A percentile compares a stretch with the other conserved stretches of the same genome.
Evolutionary conservation across 2,888 invertebrate genomes (phyloP).

Genomic region (Lymantria dispar): DNA sequence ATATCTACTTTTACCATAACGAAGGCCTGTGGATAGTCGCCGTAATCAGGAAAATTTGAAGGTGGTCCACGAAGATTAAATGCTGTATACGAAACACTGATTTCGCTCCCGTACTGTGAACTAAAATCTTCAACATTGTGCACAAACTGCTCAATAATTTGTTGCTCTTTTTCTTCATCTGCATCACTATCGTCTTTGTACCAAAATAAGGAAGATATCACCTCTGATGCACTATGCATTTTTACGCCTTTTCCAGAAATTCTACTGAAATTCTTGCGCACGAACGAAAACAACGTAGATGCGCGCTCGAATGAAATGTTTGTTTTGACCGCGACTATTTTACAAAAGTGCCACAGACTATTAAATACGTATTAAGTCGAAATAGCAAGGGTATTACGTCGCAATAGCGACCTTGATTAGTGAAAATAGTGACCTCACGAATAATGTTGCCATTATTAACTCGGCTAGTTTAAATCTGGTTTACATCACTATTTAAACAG

Average conservation of each 20-base stretch:
- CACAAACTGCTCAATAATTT: conserved; percentile 89
- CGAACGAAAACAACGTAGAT: conserved; percentile 8
- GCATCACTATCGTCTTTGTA: conserved; percentile 57
- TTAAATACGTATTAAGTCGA: no score
- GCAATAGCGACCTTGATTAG: no score
- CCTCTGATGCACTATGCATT: conserved; percentile 74
- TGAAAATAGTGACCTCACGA: no score
- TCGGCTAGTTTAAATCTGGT: no score
- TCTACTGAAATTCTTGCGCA: background rate
- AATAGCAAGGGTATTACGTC: no score
- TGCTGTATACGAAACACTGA: conserved; percentile 94
- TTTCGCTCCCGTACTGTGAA: conserved; percentile 94
- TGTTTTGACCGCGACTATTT: no score
- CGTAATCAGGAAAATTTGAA: conserved; percentile 93
- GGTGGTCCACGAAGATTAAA: conserved; percentile 93
- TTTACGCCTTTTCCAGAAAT: conserved; percentile 13
- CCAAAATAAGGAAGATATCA: conserved; percentile 69
- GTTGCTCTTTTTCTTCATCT: conserved; percentile 55
- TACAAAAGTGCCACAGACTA: no score
- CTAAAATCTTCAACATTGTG: conserved; percentile 91
- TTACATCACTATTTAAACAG: no score
- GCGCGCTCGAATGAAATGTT: conserved; percentile 19
- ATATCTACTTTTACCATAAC: conserved; percentile 86
- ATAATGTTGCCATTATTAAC: no score
- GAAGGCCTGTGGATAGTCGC: conserved; percentile 95